Conservation (phyloP, 2,888 invertebrate species). For the Celastrina argiolus region DNA sequence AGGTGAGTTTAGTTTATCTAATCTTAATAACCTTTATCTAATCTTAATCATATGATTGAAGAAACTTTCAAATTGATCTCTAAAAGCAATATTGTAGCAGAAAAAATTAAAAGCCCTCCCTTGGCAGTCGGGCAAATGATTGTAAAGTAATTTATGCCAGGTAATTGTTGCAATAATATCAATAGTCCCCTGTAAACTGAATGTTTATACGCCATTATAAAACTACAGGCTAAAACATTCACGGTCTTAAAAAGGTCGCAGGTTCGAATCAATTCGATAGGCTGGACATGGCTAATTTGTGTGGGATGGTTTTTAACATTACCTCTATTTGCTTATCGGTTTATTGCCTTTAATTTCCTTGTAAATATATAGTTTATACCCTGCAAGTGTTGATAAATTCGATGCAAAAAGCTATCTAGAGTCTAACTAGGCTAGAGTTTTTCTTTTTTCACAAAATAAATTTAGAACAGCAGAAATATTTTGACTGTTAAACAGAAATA, state of each 20-base stretch:
- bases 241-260: constrained; percentile 5
- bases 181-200: constrained; percentile 1
- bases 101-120: no score
- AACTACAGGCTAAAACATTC: neutral
- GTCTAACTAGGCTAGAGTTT: no score
- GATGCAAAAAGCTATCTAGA: no score
- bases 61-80: neutral
- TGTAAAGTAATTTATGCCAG: constrained; percentile 2
- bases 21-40: no score
- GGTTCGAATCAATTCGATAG: neutral
- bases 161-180: constrained; percentile 11
- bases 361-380: neutral
- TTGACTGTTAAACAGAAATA: no score
- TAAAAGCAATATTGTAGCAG: neutral
- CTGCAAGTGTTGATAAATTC: no score
- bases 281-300: neutral
- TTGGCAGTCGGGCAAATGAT: neutral
- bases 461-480: no score
- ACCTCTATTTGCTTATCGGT: neutral
- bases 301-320: neutral
- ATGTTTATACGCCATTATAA: neutral
- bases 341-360: neutral
- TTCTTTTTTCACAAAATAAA: no score
- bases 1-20: no score
- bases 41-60: neutral